A percentile compares a stretch with the other conserved stretches of the same genome.
These are phyloP conservation scores for Maconellicoccus hirsutus DNA, from an alignment of 1,140 invertebrate genomes.

Conservation along the genomic window DNA sequence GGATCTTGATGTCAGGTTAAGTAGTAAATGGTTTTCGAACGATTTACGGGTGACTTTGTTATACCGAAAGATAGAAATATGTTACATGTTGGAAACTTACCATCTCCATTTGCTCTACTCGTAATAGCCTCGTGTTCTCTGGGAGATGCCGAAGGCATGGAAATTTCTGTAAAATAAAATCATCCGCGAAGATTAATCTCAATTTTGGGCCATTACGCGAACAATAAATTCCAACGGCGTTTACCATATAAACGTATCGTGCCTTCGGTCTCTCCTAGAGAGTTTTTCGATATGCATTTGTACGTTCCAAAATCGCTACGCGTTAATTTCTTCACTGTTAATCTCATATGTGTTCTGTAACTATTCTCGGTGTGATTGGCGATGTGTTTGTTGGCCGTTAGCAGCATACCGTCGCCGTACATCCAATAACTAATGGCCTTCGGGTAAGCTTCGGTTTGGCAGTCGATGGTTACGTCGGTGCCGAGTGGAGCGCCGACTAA, in stretches of 20 bases:
- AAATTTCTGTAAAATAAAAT: constrained; percentile 10
- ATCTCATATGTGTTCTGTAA: constrained; percentile 72
- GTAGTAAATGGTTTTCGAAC: too few species aligned
- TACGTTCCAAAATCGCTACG: constrained; percentile 70
- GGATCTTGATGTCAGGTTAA: too few species aligned
- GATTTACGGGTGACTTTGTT: too few species aligned
- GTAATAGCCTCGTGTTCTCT: constrained; percentile 3
- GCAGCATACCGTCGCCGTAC: constrained; percentile 25
- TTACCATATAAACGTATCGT: constrained; percentile 85
- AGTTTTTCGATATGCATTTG: constrained; percentile 82
- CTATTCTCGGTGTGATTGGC: constrained; percentile 65
- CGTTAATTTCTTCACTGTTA: constrained; percentile 66
- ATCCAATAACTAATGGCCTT: constrained; percentile 81
- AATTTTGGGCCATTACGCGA: too few species aligned
- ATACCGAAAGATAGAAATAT: too few species aligned
- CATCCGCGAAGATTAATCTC: too few species aligned
- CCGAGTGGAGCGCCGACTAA: constrained; percentile 75
- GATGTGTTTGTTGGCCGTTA: constrained; percentile 48
- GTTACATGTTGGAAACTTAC: not conserved
- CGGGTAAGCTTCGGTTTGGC: constrained; percentile 82
- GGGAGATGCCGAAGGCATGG: not conserved
- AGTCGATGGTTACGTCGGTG: constrained; percentile 83
- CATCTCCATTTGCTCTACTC: not conserved
- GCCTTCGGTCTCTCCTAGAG: constrained; percentile 81
- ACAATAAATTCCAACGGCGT: constrained; percentile 32